phyloP scores from a whole-genome alignment of 2,888 invertebrate genomes.

The Coelopa pilipes region DNA sequence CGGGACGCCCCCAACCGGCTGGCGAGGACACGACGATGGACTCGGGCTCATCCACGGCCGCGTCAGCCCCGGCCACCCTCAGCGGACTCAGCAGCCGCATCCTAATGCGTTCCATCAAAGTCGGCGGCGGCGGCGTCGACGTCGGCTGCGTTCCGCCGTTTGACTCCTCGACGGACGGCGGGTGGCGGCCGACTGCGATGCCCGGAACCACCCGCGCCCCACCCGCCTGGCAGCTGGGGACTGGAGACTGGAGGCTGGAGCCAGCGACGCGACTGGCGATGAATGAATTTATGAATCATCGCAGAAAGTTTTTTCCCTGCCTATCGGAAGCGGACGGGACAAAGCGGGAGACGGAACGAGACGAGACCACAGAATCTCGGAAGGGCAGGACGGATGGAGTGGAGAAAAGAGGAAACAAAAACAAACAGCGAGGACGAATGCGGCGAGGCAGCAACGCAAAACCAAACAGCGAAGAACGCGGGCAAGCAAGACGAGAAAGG shows the following conservation, averaged over 20 bases:
- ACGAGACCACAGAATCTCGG: constrained; percentile 14
- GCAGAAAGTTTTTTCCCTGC: background rate
- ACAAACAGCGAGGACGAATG: background rate
- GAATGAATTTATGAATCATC: constrained; percentile 31
- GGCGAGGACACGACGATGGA: background rate
- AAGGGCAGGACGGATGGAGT: background rate
- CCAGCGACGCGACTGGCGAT: background rate
- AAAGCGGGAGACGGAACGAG: background rate
- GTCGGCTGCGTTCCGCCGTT: constrained; percentile 36
- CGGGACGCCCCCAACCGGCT: background rate
- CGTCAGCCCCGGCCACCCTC: background rate
- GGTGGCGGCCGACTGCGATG: constrained; percentile 20
- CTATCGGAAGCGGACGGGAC: constrained; percentile 17
- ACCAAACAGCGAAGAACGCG: background rate
- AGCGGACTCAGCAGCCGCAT: no score
- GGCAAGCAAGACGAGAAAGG: background rate
- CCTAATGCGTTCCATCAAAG: background rate
- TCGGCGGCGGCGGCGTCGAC: background rate
- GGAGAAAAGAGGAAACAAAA: background rate
- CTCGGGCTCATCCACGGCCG: background rate
- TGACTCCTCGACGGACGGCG: constrained; percentile 29
- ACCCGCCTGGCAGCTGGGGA: background rate
- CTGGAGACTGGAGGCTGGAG: background rate
- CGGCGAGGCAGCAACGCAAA: no score
- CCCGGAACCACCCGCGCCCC: background rate